Percentiles rank a stretch among this genome's conserved stretches.
phyloP scores from a whole-genome alignment of 2,797 vertebrate genomes.

The Cryptoprocta ferox region DNA sequence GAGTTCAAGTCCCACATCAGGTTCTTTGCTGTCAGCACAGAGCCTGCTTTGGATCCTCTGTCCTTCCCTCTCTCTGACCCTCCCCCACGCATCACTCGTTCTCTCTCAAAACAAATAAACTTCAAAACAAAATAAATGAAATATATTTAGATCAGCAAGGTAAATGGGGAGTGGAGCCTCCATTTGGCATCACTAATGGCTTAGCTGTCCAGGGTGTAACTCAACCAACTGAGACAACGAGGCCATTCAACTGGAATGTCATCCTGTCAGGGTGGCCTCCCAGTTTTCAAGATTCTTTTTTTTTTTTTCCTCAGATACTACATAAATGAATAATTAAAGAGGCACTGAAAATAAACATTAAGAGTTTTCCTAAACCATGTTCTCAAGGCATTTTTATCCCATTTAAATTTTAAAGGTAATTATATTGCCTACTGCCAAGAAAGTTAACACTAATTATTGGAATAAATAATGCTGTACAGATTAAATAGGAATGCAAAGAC shows the following conservation, averaged over 20 bases:
- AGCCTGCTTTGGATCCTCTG: too few species aligned
- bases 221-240: constrained; percentile 48
- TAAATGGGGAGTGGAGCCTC: constrained; percentile 36
- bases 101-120: too few species aligned
- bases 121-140: constrained; percentile 13
- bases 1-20: too few species aligned
- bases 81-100: too few species aligned
- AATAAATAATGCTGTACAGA: constrained; percentile 75
- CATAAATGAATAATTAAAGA: constrained; percentile 62
- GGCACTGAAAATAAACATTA: constrained; percentile 65
- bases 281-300: constrained; percentile 4
- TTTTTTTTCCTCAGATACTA: constrained; percentile 30
- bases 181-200: not conserved
- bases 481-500: constrained; percentile 73
- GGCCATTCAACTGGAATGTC: constrained; percentile 16
- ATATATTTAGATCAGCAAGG: constrained; percentile 65
- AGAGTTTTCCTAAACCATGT: constrained; percentile 48
- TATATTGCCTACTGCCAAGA: constrained; percentile 68
- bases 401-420: constrained; percentile 77
- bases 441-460: constrained; percentile 72
- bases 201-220: not conserved
- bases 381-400: constrained; percentile 4
- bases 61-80: too few species aligned
- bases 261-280: not conserved
- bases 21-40: too few species aligned